Conservation (phyloP, 1,140 invertebrate species). For the Leptinotarsa lineolata region DNA sequence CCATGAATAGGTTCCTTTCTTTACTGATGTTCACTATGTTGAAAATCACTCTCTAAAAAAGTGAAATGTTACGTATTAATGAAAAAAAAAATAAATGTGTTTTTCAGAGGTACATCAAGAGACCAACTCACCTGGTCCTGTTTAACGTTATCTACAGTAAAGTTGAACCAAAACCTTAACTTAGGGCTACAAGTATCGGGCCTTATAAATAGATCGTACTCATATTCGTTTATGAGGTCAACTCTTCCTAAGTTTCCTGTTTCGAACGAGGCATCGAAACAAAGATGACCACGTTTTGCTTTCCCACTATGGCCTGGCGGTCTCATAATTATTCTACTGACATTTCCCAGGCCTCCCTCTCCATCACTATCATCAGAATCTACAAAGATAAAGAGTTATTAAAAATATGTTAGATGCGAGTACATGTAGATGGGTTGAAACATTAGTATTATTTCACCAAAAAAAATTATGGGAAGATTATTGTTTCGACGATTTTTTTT, state of each 20-base stretch:
- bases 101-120: too few species aligned
- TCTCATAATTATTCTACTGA: slow-evolving; percentile 88
- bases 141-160: slow-evolving; percentile 95
- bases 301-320: slow-evolving; percentile 94
- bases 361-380: slow-evolving; percentile 95
- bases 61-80: not conserved
- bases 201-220: slow-evolving; percentile 95
- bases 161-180: slow-evolving; percentile 96
- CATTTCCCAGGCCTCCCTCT: slow-evolving; percentile 92
- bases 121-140: slow-evolving; percentile 75
- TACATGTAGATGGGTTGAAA: too few species aligned
- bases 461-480: too few species aligned
- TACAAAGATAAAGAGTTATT: slow-evolving; percentile 50
- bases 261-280: slow-evolving; percentile 97
- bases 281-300: slow-evolving; percentile 90
- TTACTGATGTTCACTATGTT: slow-evolving; percentile 98
- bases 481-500: too few species aligned
- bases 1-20: slow-evolving; percentile 83
- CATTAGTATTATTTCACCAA: too few species aligned
- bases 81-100: not conserved
- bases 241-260: slow-evolving; percentile 95
- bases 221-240: slow-evolving; percentile 90
- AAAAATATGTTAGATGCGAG: too few species aligned
- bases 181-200: slow-evolving; percentile 95
- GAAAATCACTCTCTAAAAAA: slow-evolving; percentile 86